These are phyloP conservation scores for Trichomalopsis sarcophagae DNA, from an alignment of 1,140 invertebrate species.

Conservation along the genomic window DNA sequence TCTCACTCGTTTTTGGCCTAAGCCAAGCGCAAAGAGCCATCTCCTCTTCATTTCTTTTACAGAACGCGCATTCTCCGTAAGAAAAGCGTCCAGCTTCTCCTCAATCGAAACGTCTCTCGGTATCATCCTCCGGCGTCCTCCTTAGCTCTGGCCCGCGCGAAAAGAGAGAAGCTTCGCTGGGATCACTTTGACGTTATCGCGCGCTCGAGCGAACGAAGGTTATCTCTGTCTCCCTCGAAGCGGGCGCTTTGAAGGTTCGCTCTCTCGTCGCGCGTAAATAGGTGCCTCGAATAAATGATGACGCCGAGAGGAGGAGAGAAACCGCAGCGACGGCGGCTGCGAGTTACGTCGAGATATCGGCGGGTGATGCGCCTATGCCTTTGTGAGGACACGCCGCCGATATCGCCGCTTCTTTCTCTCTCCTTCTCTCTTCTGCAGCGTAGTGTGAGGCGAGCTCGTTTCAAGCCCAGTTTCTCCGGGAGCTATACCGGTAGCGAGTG, in stretches of 20 bases:
- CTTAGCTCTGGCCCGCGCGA: background rate
- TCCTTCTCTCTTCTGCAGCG: background rate
- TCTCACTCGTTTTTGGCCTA: background rate
- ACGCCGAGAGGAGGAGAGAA: constrained; percentile 44
- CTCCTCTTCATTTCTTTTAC: background rate
- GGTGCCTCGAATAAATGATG: constrained; percentile 68
- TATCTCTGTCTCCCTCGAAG: constrained; percentile 59
- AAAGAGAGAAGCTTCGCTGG: background rate
- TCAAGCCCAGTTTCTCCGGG: background rate
- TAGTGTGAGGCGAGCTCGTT: background rate
- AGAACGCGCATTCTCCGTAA: background rate
- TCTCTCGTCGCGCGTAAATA: constrained; percentile 64
- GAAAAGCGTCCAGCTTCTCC: background rate
- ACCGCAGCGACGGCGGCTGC: constrained; percentile 2
- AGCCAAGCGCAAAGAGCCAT: background rate
- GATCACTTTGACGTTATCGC: constrained; percentile 67
- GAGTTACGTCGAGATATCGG: constrained; percentile 43
- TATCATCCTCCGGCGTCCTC: background rate
- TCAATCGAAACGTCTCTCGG: background rate
- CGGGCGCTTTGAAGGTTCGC: constrained; percentile 63
- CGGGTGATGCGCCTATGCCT: constrained; percentile 43
- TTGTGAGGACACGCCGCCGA: constrained; percentile 50
- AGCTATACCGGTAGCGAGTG: background rate
- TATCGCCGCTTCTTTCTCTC: background rate
- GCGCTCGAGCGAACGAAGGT: constrained; percentile 59